Percentiles rank a stretch among this genome's conserved stretches.
These are phyloP conservation scores for Penaeus indicus DNA, from an alignment of 1,140 invertebrate genomes.

Conservation along the genomic window DNA sequence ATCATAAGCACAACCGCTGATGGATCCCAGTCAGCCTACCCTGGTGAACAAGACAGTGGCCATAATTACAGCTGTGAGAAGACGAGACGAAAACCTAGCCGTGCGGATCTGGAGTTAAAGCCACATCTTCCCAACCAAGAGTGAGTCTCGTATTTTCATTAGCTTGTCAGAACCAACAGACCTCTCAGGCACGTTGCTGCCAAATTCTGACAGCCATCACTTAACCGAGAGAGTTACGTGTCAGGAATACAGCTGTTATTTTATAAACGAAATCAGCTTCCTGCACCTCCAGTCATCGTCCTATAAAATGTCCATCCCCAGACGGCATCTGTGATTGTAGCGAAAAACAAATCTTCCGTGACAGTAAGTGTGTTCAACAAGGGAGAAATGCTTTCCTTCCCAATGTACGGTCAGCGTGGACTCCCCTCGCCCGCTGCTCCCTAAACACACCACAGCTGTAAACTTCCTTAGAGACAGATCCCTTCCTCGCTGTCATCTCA, in stretches of 20 bases:
- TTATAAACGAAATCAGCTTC: too few relatives aligned
- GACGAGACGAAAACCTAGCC: conserved; percentile 41
- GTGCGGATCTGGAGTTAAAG: conserved; percentile 11
- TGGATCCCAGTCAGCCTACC: neutral
- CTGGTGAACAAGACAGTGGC: neutral
- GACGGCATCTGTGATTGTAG: neutral
- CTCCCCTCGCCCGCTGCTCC: neutral
- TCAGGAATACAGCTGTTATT: too few relatives aligned
- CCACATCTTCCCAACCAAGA: neutral
- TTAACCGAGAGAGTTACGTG: too few relatives aligned
- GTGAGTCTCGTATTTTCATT: neutral
- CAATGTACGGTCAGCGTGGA: conserved; percentile 28
- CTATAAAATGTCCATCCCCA: neutral
- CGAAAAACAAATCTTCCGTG: conserved; percentile 14
- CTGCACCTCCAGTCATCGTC: too few relatives aligned
- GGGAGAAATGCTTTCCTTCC: conserved; percentile 39
- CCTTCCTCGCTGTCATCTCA: too few relatives aligned
- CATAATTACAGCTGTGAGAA: conserved; percentile 38
- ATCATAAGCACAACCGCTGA: conserved; percentile 29
- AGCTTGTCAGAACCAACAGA: too few relatives aligned
- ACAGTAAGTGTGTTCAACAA: conserved; percentile 4
- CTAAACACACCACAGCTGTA: too few relatives aligned
- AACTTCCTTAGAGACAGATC: too few relatives aligned
- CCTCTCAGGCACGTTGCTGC: too few relatives aligned
- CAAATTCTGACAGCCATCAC: too few relatives aligned